Conservation (phyloP, 2,797 vertebrate genomes). For the Darevskia nairensis region DNA sequence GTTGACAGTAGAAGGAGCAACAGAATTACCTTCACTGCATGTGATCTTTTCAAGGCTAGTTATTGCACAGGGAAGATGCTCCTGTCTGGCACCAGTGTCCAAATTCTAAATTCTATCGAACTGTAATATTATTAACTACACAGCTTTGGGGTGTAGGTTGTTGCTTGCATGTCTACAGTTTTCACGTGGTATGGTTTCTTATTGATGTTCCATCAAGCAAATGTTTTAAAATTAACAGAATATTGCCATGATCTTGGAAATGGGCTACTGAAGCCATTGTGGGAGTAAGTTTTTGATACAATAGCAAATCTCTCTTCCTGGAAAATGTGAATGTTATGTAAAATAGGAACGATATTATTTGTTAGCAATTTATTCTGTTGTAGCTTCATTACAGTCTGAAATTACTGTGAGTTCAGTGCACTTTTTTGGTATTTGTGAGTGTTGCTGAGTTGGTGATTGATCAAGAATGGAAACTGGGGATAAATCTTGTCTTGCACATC, state of each 20-base stretch:
- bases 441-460: background rate
- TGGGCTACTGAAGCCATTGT: background rate
- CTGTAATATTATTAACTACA: background rate
- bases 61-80: background rate
- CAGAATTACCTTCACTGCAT: constrained; percentile 3
- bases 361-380: background rate
- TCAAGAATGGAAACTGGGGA: background rate
- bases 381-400: background rate
- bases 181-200: background rate
- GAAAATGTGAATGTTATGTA: background rate
- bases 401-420: background rate
- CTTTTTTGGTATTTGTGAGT: background rate
- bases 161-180: background rate
- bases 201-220: background rate
- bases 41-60: constrained; percentile 15
- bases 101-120: background rate
- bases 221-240: background rate
- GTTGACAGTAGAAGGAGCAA: background rate
- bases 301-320: background rate
- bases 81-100: background rate
- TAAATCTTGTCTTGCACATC: background rate
- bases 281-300: background rate
- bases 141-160: background rate
- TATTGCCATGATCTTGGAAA: background rate
- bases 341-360: background rate